These are phyloP conservation scores for Smittia aterrima DNA, from an alignment of 2,888 invertebrate genomes.

Conservation along the genomic window DNA sequence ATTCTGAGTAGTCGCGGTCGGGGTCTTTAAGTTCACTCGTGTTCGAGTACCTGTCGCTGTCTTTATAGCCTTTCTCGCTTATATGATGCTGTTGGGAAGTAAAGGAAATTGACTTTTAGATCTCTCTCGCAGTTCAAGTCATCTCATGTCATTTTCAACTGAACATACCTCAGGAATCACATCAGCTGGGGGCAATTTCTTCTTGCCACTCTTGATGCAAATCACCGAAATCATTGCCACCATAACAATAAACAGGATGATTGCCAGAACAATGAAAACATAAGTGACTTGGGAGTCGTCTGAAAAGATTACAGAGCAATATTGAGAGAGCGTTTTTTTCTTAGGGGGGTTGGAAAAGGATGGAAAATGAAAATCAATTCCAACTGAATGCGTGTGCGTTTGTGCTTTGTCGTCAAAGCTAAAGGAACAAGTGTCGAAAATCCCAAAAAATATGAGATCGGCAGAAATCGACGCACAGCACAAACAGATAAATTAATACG, in stretches of 20 bases:
- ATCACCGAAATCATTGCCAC: constrained; percentile 38
- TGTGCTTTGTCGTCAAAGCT: too few relatives aligned
- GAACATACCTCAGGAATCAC: constrained; percentile 41
- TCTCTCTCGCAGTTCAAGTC: neutral
- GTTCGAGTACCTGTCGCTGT: constrained; percentile 87
- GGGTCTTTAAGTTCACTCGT: constrained; percentile 87
- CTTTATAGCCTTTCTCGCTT: constrained; percentile 62
- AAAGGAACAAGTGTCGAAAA: neutral
- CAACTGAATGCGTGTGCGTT: neutral
- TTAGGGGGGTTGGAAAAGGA: neutral
- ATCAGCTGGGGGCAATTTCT: constrained; percentile 41
- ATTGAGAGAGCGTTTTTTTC: neutral
- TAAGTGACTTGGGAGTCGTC: constrained; percentile 41
- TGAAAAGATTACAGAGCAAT: constrained; percentile 35
- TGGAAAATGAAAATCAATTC: neutral
- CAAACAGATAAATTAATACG: neutral
- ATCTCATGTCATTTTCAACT: neutral
- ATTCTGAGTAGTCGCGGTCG: constrained; percentile 43
- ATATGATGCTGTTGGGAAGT: constrained; percentile 49
- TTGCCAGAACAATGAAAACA: constrained; percentile 39
- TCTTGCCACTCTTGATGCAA: constrained; percentile 40
- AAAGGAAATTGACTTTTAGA: neutral
- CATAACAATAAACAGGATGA: constrained; percentile 41
- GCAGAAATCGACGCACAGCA: neutral
- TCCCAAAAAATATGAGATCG: neutral